Conservation (phyloP, 2,888 invertebrate genomes). For the Keiferia lycopersicella region DNA sequence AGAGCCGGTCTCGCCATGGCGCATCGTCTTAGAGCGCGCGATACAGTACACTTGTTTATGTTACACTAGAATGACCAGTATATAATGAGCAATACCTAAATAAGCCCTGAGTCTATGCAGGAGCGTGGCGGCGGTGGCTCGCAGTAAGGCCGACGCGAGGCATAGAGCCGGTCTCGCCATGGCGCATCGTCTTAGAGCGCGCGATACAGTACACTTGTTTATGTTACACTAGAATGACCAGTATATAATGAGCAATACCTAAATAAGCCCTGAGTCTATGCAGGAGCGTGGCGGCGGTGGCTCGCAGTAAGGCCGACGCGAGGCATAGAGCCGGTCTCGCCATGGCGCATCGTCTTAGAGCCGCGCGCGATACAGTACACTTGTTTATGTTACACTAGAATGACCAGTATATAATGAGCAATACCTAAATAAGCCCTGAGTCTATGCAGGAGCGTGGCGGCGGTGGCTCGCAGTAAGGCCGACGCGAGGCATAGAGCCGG, state of each 20-base stretch:
- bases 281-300: slow-evolving; percentile 35
- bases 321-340: slow-evolving; percentile 70
- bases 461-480: slow-evolving; percentile 64
- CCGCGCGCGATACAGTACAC: slow-evolving; percentile 91
- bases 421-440: slow-evolving; percentile 81
- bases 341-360: slow-evolving; percentile 87
- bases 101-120: slow-evolving; percentile 80
- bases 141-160: slow-evolving; percentile 70
- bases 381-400: too few species aligned
- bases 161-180: slow-evolving; percentile 76
- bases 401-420: too few species aligned
- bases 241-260: too few species aligned
- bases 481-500: slow-evolving; percentile 66
- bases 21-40: slow-evolving; percentile 84
- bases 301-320: slow-evolving; percentile 70
- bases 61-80: too few species aligned
- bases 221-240: too few species aligned
- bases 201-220: slow-evolving; percentile 78
- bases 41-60: neutral
- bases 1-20: slow-evolving; percentile 72
- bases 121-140: slow-evolving; percentile 42
- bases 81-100: too few species aligned
- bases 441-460: slow-evolving; percentile 31
- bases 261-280: slow-evolving; percentile 81
- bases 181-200: slow-evolving; percentile 87